Evolutionary conservation across 1,140 invertebrate genomes (phyloP).

Genomic region (Berghia stephanieae): DNA sequence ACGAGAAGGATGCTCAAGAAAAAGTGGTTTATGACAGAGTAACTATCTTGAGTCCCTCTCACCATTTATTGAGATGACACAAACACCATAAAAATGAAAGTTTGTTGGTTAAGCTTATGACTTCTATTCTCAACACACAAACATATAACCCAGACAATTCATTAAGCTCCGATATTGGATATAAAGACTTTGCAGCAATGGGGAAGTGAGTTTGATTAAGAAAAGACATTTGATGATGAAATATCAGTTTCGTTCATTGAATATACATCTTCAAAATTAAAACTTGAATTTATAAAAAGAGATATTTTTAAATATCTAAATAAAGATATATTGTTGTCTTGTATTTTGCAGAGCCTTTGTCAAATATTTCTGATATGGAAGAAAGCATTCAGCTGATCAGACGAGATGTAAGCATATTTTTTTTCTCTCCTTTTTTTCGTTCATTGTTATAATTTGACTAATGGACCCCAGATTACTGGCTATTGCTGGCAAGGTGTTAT

Average conservation of each 20-base stretch:
- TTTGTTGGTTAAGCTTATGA: not conserved
- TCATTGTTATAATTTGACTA: too few relatives aligned
- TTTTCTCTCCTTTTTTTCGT: too few relatives aligned
- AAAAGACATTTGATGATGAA: not conserved
- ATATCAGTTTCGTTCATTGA: not conserved
- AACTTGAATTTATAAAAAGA: not conserved
- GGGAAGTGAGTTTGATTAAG: not conserved
- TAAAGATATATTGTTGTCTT: not conserved
- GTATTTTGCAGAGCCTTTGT: constrained; percentile 19
- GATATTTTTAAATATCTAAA: not conserved
- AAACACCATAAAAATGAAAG: too few relatives aligned
- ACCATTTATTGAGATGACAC: too few relatives aligned
- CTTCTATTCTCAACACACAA: not conserved
- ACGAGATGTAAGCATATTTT: constrained; percentile 15
- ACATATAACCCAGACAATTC: not conserved
- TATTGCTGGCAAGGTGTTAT: not conserved
- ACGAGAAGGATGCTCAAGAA: too few relatives aligned
- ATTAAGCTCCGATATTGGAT: too few relatives aligned
- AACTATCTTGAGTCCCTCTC: too few relatives aligned
- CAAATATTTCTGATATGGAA: constrained; percentile 24
- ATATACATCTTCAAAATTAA: not conserved
- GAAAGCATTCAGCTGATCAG: constrained; percentile 30
- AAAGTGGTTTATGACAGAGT: too few relatives aligned
- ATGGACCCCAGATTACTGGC: not conserved
- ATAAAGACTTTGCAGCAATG: too few relatives aligned